Base-by-base conservation (phyloP, 2,888 invertebrate genomes). In the Tholera decimalis region DNA sequence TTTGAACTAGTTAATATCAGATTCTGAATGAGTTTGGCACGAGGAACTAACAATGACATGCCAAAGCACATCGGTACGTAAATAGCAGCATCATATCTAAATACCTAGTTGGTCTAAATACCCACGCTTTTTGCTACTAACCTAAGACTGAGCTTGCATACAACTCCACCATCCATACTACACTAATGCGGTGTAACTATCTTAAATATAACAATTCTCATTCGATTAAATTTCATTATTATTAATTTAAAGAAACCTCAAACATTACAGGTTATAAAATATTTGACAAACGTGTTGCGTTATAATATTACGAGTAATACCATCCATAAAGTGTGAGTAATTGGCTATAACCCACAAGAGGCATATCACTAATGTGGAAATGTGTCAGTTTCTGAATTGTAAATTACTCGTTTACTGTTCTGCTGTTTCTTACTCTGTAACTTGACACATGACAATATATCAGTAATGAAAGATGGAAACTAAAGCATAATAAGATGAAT, bases 291-390 rank as follows among this genome's bases (percentile, higher is more conserved):
- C 44, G 33, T 59, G 51, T 55, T 5, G 43, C 18, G 20, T 56
- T 64, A 58, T 46, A 51, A 56, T n/a, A n/a, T 64, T 51, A 56
- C 39, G 54, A 44, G 22, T 65, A 57, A 44, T 71, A 57, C 65
- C 35, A 49, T 46, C 47, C 66, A 73, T 73, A 60, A 73, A 72
- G 30, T 46, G 37, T 65, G 66, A 73, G 37, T 66, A 77, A 74
- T 77, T 66, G 78, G 73, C 56, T 33, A 77, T 74, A 57, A 73
- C 60, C 59, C 56, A 55, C 73, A 74, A 44, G 58, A 33, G 78
- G 59, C 44, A 57, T 49, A 55, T 46, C 41, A 37, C 55, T 60
- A 73, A 74, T 77, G 66, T 73, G 39, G n/a, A 55, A 57, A 50
- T 66, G 39, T 73, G 73, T 46, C n/a, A 39, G 30, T 18, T 49